These are phyloP conservation scores for Yoshiicerus persimilis DNA, from an alignment of 1,140 invertebrate genomes.

Conservation along the genomic window DNA sequence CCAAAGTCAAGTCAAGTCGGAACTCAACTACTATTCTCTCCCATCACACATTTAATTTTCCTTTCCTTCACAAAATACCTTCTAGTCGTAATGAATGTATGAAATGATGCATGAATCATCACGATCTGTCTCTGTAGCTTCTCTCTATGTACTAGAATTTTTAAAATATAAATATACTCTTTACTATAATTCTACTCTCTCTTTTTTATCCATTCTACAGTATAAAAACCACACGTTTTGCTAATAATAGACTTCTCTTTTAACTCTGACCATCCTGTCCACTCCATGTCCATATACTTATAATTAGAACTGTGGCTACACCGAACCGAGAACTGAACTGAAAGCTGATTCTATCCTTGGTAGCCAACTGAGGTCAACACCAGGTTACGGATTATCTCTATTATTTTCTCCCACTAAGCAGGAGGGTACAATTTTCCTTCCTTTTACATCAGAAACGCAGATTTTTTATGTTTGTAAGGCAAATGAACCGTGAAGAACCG, in stretches of 20 bases:
- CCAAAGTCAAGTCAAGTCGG: neutral
- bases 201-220: neutral
- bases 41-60: neutral
- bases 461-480: neutral
- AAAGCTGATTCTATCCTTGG: neutral
- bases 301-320: neutral
- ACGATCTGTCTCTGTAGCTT: too few species aligned
- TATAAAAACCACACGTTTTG: neutral
- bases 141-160: too few species aligned
- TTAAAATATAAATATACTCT: neutral
- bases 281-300: neutral
- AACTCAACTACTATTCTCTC: neutral
- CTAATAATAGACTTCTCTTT: neutral
- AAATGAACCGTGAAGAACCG: neutral
- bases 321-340: neutral
- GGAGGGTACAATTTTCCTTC: neutral
- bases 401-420: neutral
- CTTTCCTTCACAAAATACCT: too few species aligned
- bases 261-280: neutral
- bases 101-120: too few species aligned
- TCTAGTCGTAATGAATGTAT: too few species aligned
- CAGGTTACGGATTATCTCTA: slow-evolving; percentile 17
- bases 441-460: neutral
- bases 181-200: neutral
- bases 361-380: neutral